These are phyloP conservation scores for Neodiprion pinetum DNA, from an alignment of 1,140 invertebrate species.

Conservation along the genomic window DNA sequence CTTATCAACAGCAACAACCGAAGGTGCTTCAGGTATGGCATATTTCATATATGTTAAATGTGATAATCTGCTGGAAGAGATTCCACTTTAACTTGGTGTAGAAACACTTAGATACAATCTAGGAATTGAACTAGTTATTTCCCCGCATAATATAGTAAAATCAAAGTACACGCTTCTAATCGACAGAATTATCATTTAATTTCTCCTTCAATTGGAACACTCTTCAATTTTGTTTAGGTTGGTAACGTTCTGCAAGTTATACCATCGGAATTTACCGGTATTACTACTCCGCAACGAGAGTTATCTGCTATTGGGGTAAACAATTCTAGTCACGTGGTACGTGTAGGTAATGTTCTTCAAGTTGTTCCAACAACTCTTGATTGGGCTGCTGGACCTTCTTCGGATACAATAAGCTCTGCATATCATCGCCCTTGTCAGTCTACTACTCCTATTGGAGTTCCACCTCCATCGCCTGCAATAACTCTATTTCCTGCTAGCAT, in stretches of 20 bases:
- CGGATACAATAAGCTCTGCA: conserved; percentile 9
- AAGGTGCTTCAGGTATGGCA: conserved; percentile 52
- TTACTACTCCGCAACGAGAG: conserved; percentile 22
- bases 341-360: conserved; percentile 64
- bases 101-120: too few species aligned
- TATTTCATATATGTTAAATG: neutral
- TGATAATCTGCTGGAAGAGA: too few species aligned
- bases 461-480: conserved; percentile 16
- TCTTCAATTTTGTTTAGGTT: conserved; percentile 63
- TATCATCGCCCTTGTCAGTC: neutral
- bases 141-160: neutral
- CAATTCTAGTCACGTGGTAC: conserved; percentile 50
- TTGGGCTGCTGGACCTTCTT: conserved; percentile 35
- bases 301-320: conserved; percentile 6
- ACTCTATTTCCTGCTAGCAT: neutral
- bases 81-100: too few species aligned
- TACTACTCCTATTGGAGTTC: neutral
- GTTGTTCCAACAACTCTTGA: conserved; percentile 61
- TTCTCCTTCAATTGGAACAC: conserved; percentile 63
- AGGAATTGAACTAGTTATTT: neutral
- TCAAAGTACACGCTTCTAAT: neutral
- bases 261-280: conserved; percentile 38
- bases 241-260: conserved; percentile 57
- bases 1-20: conserved; percentile 48
- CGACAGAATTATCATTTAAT: conserved; percentile 9